Evolutionary conservation across 2,797 vertebrate genomes (phyloP).

Genomic region (Melanotaenia boesemani): DNA sequence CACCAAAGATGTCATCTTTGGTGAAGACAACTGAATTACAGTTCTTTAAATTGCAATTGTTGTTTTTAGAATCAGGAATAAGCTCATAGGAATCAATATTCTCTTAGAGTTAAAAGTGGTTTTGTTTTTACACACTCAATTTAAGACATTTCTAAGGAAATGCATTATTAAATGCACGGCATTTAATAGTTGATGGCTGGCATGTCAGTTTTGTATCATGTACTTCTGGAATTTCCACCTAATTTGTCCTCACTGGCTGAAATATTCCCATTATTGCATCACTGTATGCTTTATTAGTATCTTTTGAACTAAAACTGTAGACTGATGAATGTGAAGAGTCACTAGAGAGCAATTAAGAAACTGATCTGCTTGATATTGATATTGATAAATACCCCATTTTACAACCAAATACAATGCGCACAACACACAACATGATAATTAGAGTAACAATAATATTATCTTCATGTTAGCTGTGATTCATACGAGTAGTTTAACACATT

Average conservation of each 20-base stretch:
- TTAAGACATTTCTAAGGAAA: not conserved
- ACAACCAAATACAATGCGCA: too few relatives aligned
- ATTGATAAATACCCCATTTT: too few relatives aligned
- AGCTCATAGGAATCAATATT: not conserved
- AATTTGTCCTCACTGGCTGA: not conserved
- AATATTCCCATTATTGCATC: not conserved
- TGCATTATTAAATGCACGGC: not conserved
- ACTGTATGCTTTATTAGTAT: not conserved
- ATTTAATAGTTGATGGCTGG: not conserved
- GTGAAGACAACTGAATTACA: not conserved
- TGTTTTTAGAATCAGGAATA: not conserved
- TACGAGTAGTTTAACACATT: constrained; percentile 10
- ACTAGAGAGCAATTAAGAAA: too few relatives aligned
- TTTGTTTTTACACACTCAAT: not conserved
- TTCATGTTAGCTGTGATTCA: not conserved
- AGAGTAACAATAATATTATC: too few relatives aligned
- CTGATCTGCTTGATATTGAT: too few relatives aligned
- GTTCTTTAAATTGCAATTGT: not conserved
- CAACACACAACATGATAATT: too few relatives aligned
- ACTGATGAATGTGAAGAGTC: too few relatives aligned
- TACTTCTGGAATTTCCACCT: not conserved
- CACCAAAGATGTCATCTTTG: not conserved
- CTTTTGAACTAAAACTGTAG: not conserved
- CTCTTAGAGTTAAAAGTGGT: not conserved
- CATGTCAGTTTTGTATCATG: not conserved